Base-by-base conservation (phyloP, 2,888 invertebrate species). In the Leucozona laternaria region DNA sequence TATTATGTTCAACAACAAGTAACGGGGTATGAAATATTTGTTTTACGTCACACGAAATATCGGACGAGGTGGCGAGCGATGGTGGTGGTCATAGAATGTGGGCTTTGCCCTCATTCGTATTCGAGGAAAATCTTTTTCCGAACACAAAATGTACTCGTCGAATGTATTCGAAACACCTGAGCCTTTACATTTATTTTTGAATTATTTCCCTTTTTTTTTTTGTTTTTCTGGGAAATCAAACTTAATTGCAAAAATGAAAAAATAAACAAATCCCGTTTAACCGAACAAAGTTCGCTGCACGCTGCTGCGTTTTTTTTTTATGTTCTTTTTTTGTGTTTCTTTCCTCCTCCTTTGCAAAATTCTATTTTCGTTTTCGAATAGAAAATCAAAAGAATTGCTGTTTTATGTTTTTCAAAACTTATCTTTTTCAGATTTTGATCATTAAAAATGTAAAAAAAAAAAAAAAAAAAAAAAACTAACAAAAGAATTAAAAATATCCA, bases 321-420 rank as follows among this genome's bases (percentile, higher is more conserved):
- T 5, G 55, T 48, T 13, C 11, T 13, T 66, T n/a, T 17, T 17
- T 17, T 45, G 22, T 45, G 11, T 22, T 50, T 22, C 53, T 15
- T 70, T 37, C 50, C 53, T 60, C 50, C 53, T 60, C 78, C 60
- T 86, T 79, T 82, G 82, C 73, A 60, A 82, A 86, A 40, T 66
- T 86, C 86, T 86, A 86, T 86, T 86, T 86, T 86, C 71, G 55
- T 66, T 66, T 70, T 68, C 71, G 86, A 79, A 82, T 81, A 81
- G 85, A 86, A 82, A 68, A 60, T 86, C 78, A 82, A 82, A 86
- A 71, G 79, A 81, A 79, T 81, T 55, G 73, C 78, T 43, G 50
- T 75, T 68, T 68, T n/a, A 53, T 31, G 60, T 78, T 58, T 73
- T 53, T 73, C 53, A 76, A 76, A 55, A 31, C 66, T 45, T 79